Base-by-base conservation (phyloP, 2,113 vertebrate species). In the Carassius carassius region DNA sequence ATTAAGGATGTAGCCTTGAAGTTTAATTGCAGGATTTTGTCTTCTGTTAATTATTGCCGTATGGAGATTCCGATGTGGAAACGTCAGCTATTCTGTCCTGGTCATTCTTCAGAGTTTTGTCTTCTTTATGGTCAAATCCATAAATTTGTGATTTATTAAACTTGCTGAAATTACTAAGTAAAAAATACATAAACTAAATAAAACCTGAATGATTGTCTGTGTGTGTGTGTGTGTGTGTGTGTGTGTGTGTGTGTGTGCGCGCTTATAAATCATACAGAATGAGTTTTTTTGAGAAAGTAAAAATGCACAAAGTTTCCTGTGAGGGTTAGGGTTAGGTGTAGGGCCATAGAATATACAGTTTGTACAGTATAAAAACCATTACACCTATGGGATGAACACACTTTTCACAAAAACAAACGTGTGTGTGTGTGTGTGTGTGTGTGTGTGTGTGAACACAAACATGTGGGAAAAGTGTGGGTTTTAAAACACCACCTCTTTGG, bases 11-110 rank as follows among this genome's bases (percentile, higher is more conserved):
- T 32, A 9, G 25, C 13, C 47, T 5, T 5, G 29, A 37, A 0
- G n/a, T 47, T 74, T 74, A 49, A 74, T 6, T 74, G 70, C 70
- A 73, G 70, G 70, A 73, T 44, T n/a, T 73, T 41, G 35, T 44
- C 37, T 47, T 73, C 11, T 21, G 13, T 44, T 47, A 0, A 49
- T 49, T 74, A 74, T 1, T 25, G 41, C 41, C 4, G 41, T 21
- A 41, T 25, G 21, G 47, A 47, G 3, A 73, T 2, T 47, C 70
- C 37, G 23, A 44, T 44, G 70, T 73, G 3, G 12, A 47, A 47
- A 47, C 21, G 11, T 25, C 47, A 16, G 37, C 6, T n/a, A 23
- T 47, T 47, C 37, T 23, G 21, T 47, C 21, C n/a, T 47, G 41
- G 9, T 41, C 32, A 21, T 37, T 70, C 29, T 29, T 29, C 29